Percentiles rank a stretch among this genome's conserved stretches.
Conservation (phyloP, 2,888 invertebrate genomes). For the Agonum fuliginosum region DNA sequence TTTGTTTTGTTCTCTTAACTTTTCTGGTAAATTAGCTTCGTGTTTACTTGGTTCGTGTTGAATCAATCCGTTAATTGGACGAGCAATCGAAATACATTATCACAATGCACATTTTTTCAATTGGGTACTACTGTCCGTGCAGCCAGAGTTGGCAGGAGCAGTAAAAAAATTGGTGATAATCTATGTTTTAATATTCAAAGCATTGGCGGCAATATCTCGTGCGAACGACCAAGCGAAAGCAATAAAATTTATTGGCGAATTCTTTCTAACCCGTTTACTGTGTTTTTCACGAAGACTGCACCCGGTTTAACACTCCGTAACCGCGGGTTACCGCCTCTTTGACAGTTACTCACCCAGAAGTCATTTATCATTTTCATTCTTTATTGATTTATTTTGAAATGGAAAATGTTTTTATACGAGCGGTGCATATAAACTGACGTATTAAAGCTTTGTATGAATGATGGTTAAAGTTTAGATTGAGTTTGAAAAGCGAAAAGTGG, state of each 20-base stretch:
- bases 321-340: not conserved
- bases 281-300: not conserved
- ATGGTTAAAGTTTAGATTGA: conserved; percentile 39
- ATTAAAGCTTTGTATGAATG: conserved; percentile 29
- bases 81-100: no score
- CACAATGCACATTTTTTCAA: no score
- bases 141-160: no score
- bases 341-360: conserved; percentile 14
- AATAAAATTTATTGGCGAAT: conserved; percentile 18
- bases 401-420: conserved; percentile 1
- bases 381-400: conserved; percentile 40
- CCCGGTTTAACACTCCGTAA: not conserved
- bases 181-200: no score
- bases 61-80: conserved; percentile 14
- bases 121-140: no score
- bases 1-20: conserved; percentile 8
- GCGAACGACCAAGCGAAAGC: no score
- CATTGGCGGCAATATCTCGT: no score
- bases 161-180: no score
- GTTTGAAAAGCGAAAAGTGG: no score
- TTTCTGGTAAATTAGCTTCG: not conserved
- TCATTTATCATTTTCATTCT: conserved; percentile 38
- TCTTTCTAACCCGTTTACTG: conserved; percentile 1
- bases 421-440: conserved; percentile 34
- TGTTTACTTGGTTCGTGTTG: conserved; percentile 8